phyloP scores from a whole-genome alignment of 2,113 vertebrate genomes.

The Suricata suricatta region DNA sequence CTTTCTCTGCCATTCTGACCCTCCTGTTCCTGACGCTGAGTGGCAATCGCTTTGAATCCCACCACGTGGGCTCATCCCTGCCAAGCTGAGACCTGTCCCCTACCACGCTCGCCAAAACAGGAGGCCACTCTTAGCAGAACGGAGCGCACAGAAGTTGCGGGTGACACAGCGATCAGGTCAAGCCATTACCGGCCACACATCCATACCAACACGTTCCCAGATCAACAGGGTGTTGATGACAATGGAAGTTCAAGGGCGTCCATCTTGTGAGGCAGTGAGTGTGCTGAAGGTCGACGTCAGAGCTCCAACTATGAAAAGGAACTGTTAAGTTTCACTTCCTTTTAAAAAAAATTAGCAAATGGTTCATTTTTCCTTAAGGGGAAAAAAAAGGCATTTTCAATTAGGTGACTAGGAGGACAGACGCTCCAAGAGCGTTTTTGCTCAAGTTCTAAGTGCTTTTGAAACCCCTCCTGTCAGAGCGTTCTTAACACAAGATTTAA shows the following conservation, averaged over 20 bases:
- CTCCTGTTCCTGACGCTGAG: rapidly evolving
- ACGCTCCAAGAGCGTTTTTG: slow-evolving; percentile 78
- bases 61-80: rapidly evolving
- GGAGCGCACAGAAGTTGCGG: not conserved
- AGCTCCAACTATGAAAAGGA: slow-evolving; percentile 52
- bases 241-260: slow-evolving; percentile 74
- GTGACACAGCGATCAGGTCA: not conserved
- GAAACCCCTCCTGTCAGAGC: slow-evolving; percentile 85
- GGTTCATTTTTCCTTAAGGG: slow-evolving; percentile 57
- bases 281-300: slow-evolving; percentile 74
- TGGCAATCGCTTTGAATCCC: rapidly evolving
- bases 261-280: slow-evolving; percentile 76
- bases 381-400: slow-evolving; percentile 72
- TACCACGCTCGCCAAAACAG: not conserved
- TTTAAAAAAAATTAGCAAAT: slow-evolving; percentile 69
- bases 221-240: slow-evolving; percentile 74
- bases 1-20: not conserved
- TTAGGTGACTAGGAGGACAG: slow-evolving; percentile 83
- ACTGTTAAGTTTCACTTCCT: slow-evolving; percentile 78
- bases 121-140: not conserved
- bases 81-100: not conserved
- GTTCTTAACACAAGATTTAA: slow-evolving; percentile 87
- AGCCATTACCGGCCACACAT: rapidly evolving
- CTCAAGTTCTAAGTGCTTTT: slow-evolving; percentile 84
- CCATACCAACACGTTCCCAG: not conserved